A percentile compares a stretch with the other conserved stretches of the same genome.
Conservation (phyloP, 2,888 invertebrate genomes). For the Cremastinae sp. region DNA sequence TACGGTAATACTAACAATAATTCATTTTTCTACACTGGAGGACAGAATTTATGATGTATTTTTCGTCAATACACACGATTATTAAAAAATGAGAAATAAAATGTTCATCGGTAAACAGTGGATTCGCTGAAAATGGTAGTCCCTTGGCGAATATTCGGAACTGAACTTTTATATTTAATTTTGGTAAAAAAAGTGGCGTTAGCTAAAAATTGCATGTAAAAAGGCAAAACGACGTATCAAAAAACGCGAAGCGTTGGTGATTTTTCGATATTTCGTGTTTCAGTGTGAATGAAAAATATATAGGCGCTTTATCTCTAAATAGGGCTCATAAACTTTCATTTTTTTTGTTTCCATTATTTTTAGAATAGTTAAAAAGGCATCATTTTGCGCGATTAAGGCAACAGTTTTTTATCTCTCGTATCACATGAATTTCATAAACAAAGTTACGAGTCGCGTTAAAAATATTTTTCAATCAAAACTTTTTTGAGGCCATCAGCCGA, state of each 20-base stretch:
- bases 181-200: constrained; percentile 11
- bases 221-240: constrained; percentile 47
- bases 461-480: constrained; percentile 15
- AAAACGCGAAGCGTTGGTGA: constrained; percentile 39
- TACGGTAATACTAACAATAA: constrained; percentile 48
- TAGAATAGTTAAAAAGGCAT: constrained; percentile 58
- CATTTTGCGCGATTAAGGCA: constrained; percentile 61
- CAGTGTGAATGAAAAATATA: constrained; percentile 21
- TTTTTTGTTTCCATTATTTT: constrained; percentile 19
- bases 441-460: constrained; percentile 36
- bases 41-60: constrained; percentile 55
- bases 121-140: constrained; percentile 28
- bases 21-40: constrained; percentile 55
- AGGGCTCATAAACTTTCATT: constrained; percentile 55
- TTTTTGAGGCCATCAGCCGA: constrained; percentile 4
- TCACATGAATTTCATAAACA: constrained; percentile 17
- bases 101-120: constrained; percentile 24
- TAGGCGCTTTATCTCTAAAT: constrained; percentile 39
- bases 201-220: constrained; percentile 33
- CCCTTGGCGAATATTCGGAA: constrained; percentile 13
- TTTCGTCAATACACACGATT: constrained; percentile 29
- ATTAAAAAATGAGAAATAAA: constrained; percentile 8
- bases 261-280: constrained; percentile 5
- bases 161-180: too few species aligned
- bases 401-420: constrained; percentile 29